These are phyloP conservation scores for Bombylius major DNA, from an alignment of 2,888 invertebrate species.

Conservation along the genomic window DNA sequence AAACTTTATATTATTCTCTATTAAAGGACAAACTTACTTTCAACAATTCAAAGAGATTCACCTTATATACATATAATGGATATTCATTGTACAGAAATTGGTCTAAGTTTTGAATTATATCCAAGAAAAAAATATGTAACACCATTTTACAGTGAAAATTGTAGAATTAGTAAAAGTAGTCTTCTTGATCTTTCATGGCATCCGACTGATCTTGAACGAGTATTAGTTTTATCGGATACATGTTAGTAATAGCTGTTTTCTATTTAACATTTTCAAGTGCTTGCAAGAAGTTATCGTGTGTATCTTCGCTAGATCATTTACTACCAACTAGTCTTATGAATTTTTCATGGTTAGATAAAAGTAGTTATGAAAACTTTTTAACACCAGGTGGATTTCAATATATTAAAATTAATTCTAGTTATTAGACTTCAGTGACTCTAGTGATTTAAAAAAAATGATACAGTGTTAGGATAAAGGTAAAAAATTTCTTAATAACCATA, in stretches of 20 bases:
- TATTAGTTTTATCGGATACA: slow-evolving; percentile 29
- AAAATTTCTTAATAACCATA: too few species aligned
- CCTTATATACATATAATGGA: slow-evolving; percentile 69
- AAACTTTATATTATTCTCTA: neutral
- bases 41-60: slow-evolving; percentile 70
- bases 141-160: slow-evolving; percentile 21
- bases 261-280: too few species aligned
- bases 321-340: too few species aligned
- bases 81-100: slow-evolving; percentile 64
- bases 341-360: too few species aligned
- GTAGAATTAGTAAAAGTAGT: slow-evolving; percentile 8
- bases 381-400: too few species aligned
- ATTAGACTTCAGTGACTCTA: too few species aligned
- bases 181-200: slow-evolving; percentile 81
- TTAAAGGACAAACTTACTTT: slow-evolving; percentile 53
- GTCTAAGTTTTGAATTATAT: slow-evolving; percentile 58
- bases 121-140: slow-evolving; percentile 57
- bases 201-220: slow-evolving; percentile 48
- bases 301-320: too few species aligned
- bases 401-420: too few species aligned
- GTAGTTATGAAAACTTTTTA: too few species aligned
- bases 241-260: slow-evolving; percentile 8
- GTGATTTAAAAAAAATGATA: too few species aligned
- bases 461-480: too few species aligned
- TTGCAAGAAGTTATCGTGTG: too few species aligned